Base-by-base conservation (phyloP, 2,888 invertebrate species). In the Siphlonurus alternatus region DNA sequence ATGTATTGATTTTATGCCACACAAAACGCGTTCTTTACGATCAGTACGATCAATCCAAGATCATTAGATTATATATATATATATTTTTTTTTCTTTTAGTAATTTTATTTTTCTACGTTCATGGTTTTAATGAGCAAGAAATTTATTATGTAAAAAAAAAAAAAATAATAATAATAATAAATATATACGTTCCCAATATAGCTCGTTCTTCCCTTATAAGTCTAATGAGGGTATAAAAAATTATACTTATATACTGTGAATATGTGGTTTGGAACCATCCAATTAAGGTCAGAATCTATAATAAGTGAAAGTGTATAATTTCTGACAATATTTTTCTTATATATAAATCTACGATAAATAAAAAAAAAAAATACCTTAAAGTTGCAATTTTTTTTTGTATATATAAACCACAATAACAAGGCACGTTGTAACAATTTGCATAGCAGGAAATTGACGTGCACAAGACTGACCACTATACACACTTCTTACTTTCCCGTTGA, bases 271-370 rank as follows among this genome's bases (percentile, higher is more conserved):
- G 56, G 22, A 56, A 56, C 22, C 56, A 56, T n/a, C 56, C 56
- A 56, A 56, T 56, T 56, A 56, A 22, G 56, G 56, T 56, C 56
- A 56, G 56, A 56, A 56, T 56, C 19, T n/a, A 22, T 56, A 56
- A 56, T 56, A 22, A 56, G 56, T 20, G 56, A 56, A 56, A 56
- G 56, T 56, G 22, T 10, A 22, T 56, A 56, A 38, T 10, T 38
- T 38, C 7, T 38, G 38, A 38, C 15, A 38, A 38, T 38, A 5
- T 38, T 38, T 10, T 38, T 38, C n/a, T n/a, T n/a, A n/a, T n/a
- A n/a, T n/a, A n/a, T n/a, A n/a, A n/a, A n/a, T n/a, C n/a, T n/a
- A n/a, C n/a, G n/a, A n/a, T n/a, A n/a, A n/a, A n/a, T n/a, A n/a
- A n/a, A n/a, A n/a, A n/a, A n/a, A n/a, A n/a, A n/a, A n/a, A n/a